Evolutionary conservation across 2,797 vertebrate species (phyloP).

Genomic region (Apodemus agrarius): DNA sequence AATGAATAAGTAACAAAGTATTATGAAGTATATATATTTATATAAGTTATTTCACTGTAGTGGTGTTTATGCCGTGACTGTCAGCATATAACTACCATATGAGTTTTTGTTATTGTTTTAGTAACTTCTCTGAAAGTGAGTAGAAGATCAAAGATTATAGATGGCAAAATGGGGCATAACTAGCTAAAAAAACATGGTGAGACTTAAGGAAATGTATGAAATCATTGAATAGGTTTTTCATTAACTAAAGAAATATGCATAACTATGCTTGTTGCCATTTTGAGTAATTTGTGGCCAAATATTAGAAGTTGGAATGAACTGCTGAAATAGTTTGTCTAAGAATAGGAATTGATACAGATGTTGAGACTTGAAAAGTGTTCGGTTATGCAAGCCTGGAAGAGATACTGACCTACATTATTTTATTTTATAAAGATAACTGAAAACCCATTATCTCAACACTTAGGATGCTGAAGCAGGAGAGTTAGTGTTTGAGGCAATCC

Average conservation of each 20-base stretch:
- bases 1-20: constrained; percentile 47
- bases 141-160: constrained; percentile 34
- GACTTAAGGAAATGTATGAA: constrained; percentile 38
- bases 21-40: neutral
- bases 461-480: neutral
- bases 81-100: neutral
- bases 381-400: constrained; percentile 1
- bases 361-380: constrained; percentile 25
- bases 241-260: constrained; percentile 25
- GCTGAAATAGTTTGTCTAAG: neutral
- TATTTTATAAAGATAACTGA: constrained; percentile 39
- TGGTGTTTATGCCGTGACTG: neutral
- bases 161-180: constrained; percentile 29
- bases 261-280: constrained; percentile 46
- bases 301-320: constrained; percentile 38
- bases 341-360: neutral
- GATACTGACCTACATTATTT: neutral
- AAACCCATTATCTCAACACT: neutral
- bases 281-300: constrained; percentile 20
- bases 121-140: neutral
- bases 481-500: neutral
- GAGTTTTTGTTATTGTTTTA: neutral
- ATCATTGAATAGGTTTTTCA: constrained; percentile 37
- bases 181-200: neutral
- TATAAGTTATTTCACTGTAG: neutral